Base-by-base conservation (phyloP, 2,888 invertebrate species). In the Eupsilia transversa region DNA sequence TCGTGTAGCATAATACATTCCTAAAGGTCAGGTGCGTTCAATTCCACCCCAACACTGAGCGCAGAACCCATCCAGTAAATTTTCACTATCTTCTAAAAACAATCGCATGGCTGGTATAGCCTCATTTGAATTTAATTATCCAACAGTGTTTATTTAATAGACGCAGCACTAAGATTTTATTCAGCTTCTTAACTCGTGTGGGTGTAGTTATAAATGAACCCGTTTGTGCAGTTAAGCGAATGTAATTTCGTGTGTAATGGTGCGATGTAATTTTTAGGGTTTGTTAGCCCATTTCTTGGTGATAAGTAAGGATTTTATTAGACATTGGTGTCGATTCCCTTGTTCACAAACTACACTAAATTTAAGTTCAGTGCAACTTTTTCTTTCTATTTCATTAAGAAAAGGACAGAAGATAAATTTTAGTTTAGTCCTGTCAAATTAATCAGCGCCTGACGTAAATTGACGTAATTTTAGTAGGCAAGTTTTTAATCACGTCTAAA, bases 81-180 rank as follows among this genome's bases (percentile, higher is more conserved):
- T 27, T 56, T 56, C 33, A 38, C 59, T 54, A 81, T 85, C 77
- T 76, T 59, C 69, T 76, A 75, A 75, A 82, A 74, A 80, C 81
- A 88, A 85, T 86, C 84, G 83, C 79, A 68, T 79, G 81, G 79
- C 84, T 77, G 83, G 87, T 89, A 87, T 86, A 82, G 86, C 86
- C 86, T 88, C 88, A 90, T 92, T 92, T 90, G 87, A 90, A 90
- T 91, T 89, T 92, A 90, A 92, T 91, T 91, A 90, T 85, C 73
- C 82, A 67, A 77, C 59, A 82, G 78, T 80, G 77, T 86, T 80
- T 81, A 76, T 84, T 72, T 83, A 86, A 88, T 84, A 84, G 81
- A 70, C 69, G 43, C 43, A 63, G 76, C 75, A 82, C 82, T 87
- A 74, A 83, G 83, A 79, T 88, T 88, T 80, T 77, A 84, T 82